Percentiles rank a stretch among this genome's conserved stretches.
Evolutionary conservation across 2,888 invertebrate species (phyloP).

Genomic region (Serripes groenlandicus): DNA sequence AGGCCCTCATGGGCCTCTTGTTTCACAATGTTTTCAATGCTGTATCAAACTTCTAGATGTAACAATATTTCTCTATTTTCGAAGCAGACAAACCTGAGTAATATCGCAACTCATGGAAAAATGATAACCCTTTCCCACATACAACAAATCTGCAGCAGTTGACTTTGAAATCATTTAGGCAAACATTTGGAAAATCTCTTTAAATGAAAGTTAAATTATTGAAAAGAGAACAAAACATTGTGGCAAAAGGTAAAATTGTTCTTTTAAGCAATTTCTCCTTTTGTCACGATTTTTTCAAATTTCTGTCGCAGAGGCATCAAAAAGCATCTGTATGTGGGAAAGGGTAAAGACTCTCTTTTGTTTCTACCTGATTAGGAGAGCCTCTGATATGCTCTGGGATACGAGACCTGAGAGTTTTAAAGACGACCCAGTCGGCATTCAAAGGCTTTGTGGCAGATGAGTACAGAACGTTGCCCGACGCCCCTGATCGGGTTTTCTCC

Average conservation of each 20-base stretch:
- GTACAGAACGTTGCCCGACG: slow-evolving; percentile 92
- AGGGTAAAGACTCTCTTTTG: background rate
- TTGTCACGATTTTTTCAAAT: background rate
- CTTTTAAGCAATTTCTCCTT: background rate
- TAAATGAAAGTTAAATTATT: background rate
- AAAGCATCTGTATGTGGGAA: background rate
- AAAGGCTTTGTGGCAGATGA: slow-evolving; percentile 93
- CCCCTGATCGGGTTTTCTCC: slow-evolving; percentile 92
- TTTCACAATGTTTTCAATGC: no score
- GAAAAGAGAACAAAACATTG: background rate
- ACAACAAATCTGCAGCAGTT: background rate
- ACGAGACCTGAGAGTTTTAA: slow-evolving; percentile 91
- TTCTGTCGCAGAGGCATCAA: background rate
- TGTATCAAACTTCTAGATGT: no score
- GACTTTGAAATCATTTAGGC: background rate
- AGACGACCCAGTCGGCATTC: slow-evolving; percentile 94
- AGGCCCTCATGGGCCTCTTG: no score
- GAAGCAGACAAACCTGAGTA: no score
- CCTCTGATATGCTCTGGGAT: slow-evolving; percentile 87
- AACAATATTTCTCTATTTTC: no score
- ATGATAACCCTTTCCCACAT: background rate
- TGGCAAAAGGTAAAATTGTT: background rate
- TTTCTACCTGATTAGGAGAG: no score
- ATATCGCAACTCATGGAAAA: no score
- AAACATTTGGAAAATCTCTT: background rate